phyloP scores from a whole-genome alignment of 2,797 vertebrate species.

The Epinephelus malabaricus region DNA sequence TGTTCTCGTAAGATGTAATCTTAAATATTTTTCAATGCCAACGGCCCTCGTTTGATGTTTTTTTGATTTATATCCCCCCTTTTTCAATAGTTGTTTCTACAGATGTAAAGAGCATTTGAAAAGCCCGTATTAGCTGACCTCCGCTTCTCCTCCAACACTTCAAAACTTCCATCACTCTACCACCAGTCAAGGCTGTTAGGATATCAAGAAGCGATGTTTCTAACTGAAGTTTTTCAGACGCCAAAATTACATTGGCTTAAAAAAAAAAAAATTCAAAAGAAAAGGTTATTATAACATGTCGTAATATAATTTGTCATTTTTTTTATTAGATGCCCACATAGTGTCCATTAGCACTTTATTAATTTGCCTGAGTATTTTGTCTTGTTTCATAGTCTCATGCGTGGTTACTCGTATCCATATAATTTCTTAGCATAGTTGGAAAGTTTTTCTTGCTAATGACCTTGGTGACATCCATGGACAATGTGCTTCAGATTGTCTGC shows the following conservation, averaged over 20 bases:
- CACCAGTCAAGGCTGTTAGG: constrained; percentile 29
- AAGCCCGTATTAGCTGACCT: constrained; percentile 40
- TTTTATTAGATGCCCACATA: constrained; percentile 58
- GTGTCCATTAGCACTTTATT: constrained; percentile 78
- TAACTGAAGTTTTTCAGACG: constrained; percentile 7
- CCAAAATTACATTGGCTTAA: neutral
- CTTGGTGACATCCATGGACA: constrained; percentile 29
- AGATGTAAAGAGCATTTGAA: constrained; percentile 28
- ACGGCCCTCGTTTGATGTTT: constrained; percentile 34
- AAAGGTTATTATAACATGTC: constrained; percentile 31
- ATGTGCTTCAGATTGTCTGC: constrained; percentile 4
- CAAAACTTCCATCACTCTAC: neutral
- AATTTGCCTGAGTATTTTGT: constrained; percentile 50
- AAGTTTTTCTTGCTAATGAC: constrained; percentile 39
- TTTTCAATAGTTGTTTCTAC: constrained; percentile 47
- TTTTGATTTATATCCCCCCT: constrained; percentile 36
- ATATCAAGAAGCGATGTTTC: constrained; percentile 25
- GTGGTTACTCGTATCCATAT: constrained; percentile 60
- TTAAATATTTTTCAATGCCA: constrained; percentile 55
- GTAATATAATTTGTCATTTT: constrained; percentile 44
- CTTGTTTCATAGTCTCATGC: constrained; percentile 60
- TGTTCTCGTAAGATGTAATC: constrained; percentile 67
- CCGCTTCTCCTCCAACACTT: constrained; percentile 9
- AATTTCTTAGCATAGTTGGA: constrained; percentile 41
- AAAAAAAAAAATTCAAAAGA: constrained; percentile 25